Conservation (phyloP, 1,140 invertebrate species). For the Drosophila kurseongensis region DNA sequence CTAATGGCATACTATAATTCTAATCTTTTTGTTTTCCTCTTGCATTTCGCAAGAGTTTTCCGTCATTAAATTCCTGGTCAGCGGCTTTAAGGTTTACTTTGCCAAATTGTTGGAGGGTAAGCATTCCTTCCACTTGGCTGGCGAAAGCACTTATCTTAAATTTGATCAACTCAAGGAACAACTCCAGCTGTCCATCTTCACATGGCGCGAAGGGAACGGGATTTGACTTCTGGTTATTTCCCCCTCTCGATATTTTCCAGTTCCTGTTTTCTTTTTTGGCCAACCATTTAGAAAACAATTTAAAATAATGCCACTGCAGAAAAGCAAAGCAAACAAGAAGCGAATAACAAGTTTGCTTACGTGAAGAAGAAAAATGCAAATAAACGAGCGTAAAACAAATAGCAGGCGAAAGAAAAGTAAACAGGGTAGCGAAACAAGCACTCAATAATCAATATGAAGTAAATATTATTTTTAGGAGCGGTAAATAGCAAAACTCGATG, state of each 20-base stretch:
- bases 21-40: constrained; percentile 37
- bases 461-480: constrained; percentile 38
- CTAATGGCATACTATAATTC: constrained; percentile 35
- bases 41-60: constrained; percentile 2
- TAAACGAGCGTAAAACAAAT: constrained; percentile 39
- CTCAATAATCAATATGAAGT: constrained; percentile 51
- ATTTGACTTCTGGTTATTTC: constrained; percentile 7
- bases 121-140: constrained; percentile 44
- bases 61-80: constrained; percentile 20
- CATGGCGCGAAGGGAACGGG: constrained; percentile 6
- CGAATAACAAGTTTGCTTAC: constrained; percentile 38
- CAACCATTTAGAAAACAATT: constrained; percentile 69
- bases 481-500: constrained; percentile 17
- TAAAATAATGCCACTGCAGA: constrained; percentile 60
- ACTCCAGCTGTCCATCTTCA: constrained; percentile 51
- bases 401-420: constrained; percentile 26
- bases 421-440: constrained; percentile 42
- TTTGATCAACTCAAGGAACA: constrained; percentile 34
- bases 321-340: constrained; percentile 49
- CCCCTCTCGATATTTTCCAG: constrained; percentile 7
- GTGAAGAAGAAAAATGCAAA: constrained; percentile 41
- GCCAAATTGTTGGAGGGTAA: constrained; percentile 16
- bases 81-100: constrained; percentile 35
- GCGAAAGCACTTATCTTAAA: constrained; percentile 45
- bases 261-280: constrained; percentile 40